These are phyloP conservation scores for Hyposoter didymator DNA, from an alignment of 2,888 invertebrate species.

Conservation along the genomic window DNA sequence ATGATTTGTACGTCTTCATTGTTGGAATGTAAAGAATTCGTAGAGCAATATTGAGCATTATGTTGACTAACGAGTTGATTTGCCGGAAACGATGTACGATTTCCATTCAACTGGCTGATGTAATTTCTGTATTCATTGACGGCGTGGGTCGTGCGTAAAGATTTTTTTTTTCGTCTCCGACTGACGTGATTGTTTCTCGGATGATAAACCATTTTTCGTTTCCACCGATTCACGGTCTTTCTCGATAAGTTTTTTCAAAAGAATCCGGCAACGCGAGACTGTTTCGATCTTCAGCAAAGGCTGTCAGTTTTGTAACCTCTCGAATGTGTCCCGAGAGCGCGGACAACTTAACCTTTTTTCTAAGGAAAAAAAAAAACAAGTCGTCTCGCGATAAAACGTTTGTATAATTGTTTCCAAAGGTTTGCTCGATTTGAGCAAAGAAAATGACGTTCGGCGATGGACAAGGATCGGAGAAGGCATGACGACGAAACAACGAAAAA, in stretches of 20 bases:
- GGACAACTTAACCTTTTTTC: slow-evolving; percentile 6
- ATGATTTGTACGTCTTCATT: slow-evolving; percentile 11
- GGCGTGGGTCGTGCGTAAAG: background rate
- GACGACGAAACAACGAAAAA: slow-evolving; percentile 25
- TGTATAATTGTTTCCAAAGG: background rate
- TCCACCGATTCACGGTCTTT: background rate
- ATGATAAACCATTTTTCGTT: slow-evolving; percentile 41
- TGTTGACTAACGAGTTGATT: background rate
- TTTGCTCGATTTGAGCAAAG: background rate
- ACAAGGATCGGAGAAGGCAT: background rate
- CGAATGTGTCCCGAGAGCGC: background rate
- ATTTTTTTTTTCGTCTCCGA: slow-evolving; percentile 35
- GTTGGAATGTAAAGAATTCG: background rate
- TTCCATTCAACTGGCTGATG: background rate
- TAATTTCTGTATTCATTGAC: slow-evolving; percentile 27
- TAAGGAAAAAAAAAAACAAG: background rate
- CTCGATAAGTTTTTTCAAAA: background rate
- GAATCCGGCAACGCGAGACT: background rate
- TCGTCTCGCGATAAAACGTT: slow-evolving; percentile 1
- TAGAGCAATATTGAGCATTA: background rate
- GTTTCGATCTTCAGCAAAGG: background rate
- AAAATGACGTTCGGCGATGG: background rate
- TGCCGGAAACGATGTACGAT: background rate
- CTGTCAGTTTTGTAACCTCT: slow-evolving; percentile 25
- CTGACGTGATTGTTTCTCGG: slow-evolving; percentile 21